A percentile compares a stretch with the other conserved stretches of the same genome.
Evolutionary conservation across 2,888 invertebrate genomes (phyloP).

Genomic region (Clitarchus hookeri): DNA sequence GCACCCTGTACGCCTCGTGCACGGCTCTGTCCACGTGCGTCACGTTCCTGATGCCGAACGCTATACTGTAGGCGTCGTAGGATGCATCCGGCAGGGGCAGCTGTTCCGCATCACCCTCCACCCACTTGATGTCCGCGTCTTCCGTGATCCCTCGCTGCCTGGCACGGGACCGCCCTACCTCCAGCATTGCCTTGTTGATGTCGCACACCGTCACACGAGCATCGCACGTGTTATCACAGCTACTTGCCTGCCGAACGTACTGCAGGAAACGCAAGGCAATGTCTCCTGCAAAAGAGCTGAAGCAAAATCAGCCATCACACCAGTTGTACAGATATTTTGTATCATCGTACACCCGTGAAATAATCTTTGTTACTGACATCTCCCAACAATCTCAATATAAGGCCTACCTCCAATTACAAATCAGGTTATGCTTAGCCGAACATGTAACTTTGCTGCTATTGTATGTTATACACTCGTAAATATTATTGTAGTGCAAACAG

Average conservation of each 20-base stretch:
- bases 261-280: conserved; percentile 89
- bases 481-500: too few species aligned
- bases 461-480: too few species aligned
- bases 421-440: too few species aligned
- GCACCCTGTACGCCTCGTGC: conserved; percentile 88
- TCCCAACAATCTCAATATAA: too few species aligned
- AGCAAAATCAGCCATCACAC: not conserved
- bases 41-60: conserved; percentile 96
- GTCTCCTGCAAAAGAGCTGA: conserved; percentile 67
- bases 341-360: too few species aligned
- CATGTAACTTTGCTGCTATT: too few species aligned
- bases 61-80: conserved; percentile 93
- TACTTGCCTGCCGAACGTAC: conserved; percentile 51
- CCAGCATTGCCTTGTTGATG: conserved; percentile 92
- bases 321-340: too few species aligned
- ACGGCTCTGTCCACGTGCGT: conserved; percentile 90
- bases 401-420: too few species aligned
- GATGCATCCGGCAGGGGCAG: conserved; percentile 75
- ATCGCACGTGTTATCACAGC: conserved; percentile 55
- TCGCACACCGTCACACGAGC: conserved; percentile 83
- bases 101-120: conserved; percentile 82
- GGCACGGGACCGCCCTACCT: conserved; percentile 83
- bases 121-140: conserved; percentile 53
- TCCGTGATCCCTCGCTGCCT: conserved; percentile 49
- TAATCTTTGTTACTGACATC: too few species aligned